Conservation (phyloP, 2,797 vertebrate genomes). For the Microhierax caerulescens region DNA sequence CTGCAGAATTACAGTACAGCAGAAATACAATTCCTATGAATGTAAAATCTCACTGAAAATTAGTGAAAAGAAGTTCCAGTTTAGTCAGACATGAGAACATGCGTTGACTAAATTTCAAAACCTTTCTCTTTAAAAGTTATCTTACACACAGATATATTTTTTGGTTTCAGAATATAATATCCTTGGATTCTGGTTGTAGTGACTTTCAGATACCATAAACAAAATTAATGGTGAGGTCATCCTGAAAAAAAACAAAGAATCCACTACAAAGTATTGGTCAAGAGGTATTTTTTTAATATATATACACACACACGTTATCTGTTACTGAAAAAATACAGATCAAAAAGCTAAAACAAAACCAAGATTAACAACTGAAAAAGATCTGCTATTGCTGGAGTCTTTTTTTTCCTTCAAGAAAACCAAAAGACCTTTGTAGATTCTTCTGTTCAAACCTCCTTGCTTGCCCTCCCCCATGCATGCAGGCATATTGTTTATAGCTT, state of each 20-base stretch:
- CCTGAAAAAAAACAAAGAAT: background rate
- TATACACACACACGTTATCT: background rate
- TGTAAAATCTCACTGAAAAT: background rate
- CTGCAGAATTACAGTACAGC: background rate
- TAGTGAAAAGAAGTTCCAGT: background rate
- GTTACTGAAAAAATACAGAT: background rate
- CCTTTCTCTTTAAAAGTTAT: background rate
- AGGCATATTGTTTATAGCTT: background rate
- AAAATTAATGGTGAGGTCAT: background rate
- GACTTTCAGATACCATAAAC: background rate
- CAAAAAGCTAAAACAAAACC: background rate
- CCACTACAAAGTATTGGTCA: background rate
- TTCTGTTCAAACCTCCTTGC: background rate
- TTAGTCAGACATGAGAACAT: background rate
- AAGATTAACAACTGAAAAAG: background rate
- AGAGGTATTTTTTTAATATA: background rate
- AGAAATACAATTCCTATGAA: background rate
- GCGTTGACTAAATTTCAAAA: fast-evolving
- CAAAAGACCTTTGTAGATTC: background rate
- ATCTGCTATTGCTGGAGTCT: background rate
- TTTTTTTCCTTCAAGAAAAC: background rate
- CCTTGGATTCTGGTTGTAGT: background rate
- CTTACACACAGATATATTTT: background rate
- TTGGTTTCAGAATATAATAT: background rate
- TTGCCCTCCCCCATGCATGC: background rate